Evolutionary conservation across 92 coral and sea anemone genomes (phyloP), one percentile per base, ranked within the genome.

Genomic region (Bergia sp.): DNA sequence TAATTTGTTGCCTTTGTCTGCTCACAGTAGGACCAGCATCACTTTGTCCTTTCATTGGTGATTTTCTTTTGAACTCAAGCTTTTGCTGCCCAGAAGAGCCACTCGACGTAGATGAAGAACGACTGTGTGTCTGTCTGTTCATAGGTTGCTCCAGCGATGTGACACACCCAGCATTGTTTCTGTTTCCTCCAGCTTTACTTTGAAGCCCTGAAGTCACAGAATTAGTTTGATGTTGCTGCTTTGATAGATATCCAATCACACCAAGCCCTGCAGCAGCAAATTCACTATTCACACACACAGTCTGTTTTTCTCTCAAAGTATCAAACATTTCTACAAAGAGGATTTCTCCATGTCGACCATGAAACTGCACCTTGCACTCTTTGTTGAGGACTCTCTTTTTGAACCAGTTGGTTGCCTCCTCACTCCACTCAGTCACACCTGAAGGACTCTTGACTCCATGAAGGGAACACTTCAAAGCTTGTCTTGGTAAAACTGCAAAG

Each of bases 401-500:
- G 67, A 96, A 91, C 72, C 88, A 79, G 9, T 85, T 83, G 4
- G 88, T 89, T 18, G 90, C 91, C 82, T 93, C 96, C 36, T 89
- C 86, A 2, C 93, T 77, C 96, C 97, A 97, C 47, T 89, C 92
- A 2, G 89, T 89, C n/a, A 90, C 71, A 3, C 81, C 45, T n/a
- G 86, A 69, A 37, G 85, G 84, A 75, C 92, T 87, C 43, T 76
- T 80, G 43, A 94, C 80, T 7, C 92, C 92, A 89, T 90, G 4
- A 21, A 97, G 91, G 23, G 96, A 78, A 72, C 95, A 92, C 78
- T 91, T 95, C 45, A 94, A 77, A 37, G 97, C 99, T 91, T 94
- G 99, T 37, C 88, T 90, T 3, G 98, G 98, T 73, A 95, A 45
- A 69, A 37, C 43, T 1, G 78, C 94, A 29, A 97, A 86, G 11